Evolutionary conservation across 2,797 vertebrate species (phyloP).

Genomic region (Enteromius unitaeniatus): DNA sequence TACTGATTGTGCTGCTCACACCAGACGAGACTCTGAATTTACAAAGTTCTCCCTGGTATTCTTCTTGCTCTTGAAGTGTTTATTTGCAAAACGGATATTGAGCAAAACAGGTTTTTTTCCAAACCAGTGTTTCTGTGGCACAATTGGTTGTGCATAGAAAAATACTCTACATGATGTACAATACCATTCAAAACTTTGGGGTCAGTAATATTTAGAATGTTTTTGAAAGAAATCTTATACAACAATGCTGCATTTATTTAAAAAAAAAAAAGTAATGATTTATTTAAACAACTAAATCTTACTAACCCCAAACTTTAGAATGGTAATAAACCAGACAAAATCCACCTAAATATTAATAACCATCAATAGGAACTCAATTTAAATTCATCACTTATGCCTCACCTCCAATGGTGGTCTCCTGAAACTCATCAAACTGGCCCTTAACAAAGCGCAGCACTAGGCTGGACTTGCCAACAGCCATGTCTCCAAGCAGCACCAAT

Average conservation of each 20-base stretch:
- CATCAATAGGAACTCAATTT: not conserved
- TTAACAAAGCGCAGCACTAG: slow-evolving; percentile 87
- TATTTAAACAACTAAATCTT: not conserved
- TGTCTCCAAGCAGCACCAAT: slow-evolving; percentile 85
- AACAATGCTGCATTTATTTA: not conserved
- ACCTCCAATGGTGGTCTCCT: slow-evolving; percentile 88
- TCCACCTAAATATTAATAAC: not conserved
- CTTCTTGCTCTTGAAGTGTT: not conserved
- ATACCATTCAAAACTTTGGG: not conserved
- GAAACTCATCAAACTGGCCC: slow-evolving; percentile 87
- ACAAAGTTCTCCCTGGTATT: not conserved
- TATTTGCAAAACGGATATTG: not conserved
- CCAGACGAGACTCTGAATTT: not conserved
- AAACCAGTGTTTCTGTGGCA: not conserved
- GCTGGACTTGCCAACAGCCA: slow-evolving; percentile 88
- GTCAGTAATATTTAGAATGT: not conserved
- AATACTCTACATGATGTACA: not conserved
- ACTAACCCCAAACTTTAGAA: not conserved
- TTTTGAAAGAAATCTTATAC: not conserved
- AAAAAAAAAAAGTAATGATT: not conserved
- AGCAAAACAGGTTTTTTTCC: not conserved
- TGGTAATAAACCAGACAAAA: not conserved
- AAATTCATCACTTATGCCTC: slow-evolving; percentile 50
- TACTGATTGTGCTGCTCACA: not conserved
- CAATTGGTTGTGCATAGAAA: not conserved